Evolutionary conservation across 2,113 vertebrate genomes (phyloP).

Genomic region (Prunella himalayana): DNA sequence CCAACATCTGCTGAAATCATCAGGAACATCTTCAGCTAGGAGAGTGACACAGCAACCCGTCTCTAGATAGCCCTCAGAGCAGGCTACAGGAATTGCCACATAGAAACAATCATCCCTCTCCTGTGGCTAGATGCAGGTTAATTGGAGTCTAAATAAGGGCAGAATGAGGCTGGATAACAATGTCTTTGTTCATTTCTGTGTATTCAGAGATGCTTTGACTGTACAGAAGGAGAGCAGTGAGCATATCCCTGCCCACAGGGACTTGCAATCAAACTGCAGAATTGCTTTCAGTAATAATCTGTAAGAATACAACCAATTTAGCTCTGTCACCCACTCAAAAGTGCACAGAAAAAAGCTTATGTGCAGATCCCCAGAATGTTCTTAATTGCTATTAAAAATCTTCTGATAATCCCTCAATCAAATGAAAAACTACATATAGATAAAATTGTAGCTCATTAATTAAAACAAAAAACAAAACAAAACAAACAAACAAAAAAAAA

Average conservation of each 20-base stretch:
- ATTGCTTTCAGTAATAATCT: background rate
- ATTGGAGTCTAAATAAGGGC: background rate
- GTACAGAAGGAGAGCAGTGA: background rate
- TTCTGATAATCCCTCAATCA: background rate
- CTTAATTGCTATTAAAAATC: background rate
- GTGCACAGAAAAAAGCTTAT: background rate
- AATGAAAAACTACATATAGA: background rate
- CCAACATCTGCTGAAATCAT: background rate
- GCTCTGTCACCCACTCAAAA: background rate
- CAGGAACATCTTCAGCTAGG: background rate
- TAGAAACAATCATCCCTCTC: background rate
- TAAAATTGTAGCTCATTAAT: background rate
- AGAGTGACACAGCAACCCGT: background rate
- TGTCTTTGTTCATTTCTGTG: background rate
- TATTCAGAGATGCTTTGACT: background rate
- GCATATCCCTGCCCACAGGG: background rate
- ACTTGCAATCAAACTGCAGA: background rate
- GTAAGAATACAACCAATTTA: background rate
- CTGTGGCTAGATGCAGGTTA: fast-evolving
- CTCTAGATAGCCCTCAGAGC: background rate
- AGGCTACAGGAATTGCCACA: background rate
- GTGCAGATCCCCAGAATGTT: background rate
- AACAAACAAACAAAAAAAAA: fast-evolving
- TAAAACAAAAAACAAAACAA: background rate
- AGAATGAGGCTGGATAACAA: background rate